A percentile compares a stretch with the other conserved stretches of the same genome.
These are phyloP conservation scores for Cylas formicarius DNA, from an alignment of 1,140 invertebrate genomes.

Conservation along the genomic window DNA sequence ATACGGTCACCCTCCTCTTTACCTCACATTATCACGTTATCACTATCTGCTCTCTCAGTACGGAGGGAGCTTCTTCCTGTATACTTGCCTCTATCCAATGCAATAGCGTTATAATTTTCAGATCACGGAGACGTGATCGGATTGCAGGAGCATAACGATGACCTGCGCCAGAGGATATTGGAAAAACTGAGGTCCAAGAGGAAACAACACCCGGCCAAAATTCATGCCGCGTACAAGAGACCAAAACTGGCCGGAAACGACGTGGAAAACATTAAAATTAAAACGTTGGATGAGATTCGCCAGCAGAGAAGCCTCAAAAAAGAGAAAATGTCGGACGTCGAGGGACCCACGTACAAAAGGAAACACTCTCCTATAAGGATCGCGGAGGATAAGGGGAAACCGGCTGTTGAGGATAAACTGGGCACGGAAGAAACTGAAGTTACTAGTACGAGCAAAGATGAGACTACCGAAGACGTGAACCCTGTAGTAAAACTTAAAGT, in stretches of 20 bases:
- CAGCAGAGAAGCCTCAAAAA: slow-evolving; percentile 24
- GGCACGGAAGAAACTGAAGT: slow-evolving; percentile 25
- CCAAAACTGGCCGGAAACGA: slow-evolving; percentile 18
- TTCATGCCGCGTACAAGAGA: slow-evolving; percentile 6
- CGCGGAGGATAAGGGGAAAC: background rate
- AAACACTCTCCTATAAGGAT: slow-evolving; percentile 9
- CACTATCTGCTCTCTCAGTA: too few relatives aligned
- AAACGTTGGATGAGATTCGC: slow-evolving; percentile 39
- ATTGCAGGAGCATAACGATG: too few relatives aligned
- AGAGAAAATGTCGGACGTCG: background rate
- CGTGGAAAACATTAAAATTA: slow-evolving; percentile 34
- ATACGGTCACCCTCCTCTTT: too few relatives aligned
- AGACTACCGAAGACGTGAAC: slow-evolving; percentile 2
- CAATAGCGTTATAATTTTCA: too few relatives aligned
- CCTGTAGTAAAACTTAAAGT: slow-evolving; percentile 3
- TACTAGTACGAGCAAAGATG: slow-evolving; percentile 30
- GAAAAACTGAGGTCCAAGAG: slow-evolving; percentile 12
- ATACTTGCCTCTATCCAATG: too few relatives aligned
- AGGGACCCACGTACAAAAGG: background rate
- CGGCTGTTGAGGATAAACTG: slow-evolving; percentile 5
- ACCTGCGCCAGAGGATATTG: slow-evolving; percentile 24
- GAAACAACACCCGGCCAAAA: slow-evolving; percentile 16
- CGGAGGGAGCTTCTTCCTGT: too few relatives aligned
- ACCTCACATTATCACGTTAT: too few relatives aligned
- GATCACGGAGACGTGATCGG: background rate